A percentile compares a stretch with the other conserved stretches of the same genome.
These are phyloP conservation scores for Pterostichus madidus DNA, from an alignment of 2,888 invertebrate species.

Conservation along the genomic window DNA sequence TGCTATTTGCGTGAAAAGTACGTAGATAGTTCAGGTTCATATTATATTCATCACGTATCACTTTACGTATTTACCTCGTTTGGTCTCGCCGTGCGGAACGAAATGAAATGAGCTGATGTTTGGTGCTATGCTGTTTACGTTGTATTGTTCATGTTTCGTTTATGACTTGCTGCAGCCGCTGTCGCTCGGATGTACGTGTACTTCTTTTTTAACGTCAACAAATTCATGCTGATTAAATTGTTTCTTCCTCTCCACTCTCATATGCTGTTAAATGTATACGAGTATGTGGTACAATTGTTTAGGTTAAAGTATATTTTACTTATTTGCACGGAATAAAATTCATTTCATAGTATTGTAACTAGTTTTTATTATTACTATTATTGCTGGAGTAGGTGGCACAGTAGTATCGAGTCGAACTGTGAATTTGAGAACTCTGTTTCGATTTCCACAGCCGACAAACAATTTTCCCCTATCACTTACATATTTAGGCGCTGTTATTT, in stretches of 20 bases:
- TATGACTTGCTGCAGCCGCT: conserved; percentile 18
- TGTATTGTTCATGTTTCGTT: conserved; percentile 18
- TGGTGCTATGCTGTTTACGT: neutral
- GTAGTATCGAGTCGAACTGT: too few species aligned
- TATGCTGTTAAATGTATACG: conserved; percentile 5
- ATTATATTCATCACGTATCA: too few species aligned
- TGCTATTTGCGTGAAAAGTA: too few species aligned
- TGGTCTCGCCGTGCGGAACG: neutral
- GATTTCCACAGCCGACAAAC: too few species aligned
- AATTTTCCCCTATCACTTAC: too few species aligned
- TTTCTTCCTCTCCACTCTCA: conserved; percentile 30
- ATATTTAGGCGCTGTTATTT: too few species aligned
- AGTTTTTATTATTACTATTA: too few species aligned
- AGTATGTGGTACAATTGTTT: conserved; percentile 2
- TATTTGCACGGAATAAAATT: conserved; percentile 4
- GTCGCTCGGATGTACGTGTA: neutral
- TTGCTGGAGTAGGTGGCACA: too few species aligned
- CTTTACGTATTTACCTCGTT: too few species aligned
- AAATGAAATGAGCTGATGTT: conserved; percentile 12
- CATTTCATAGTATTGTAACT: neutral
- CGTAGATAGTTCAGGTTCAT: too few species aligned
- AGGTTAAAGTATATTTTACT: neutral
- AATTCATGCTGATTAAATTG: conserved; percentile 43
- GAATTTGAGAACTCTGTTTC: too few species aligned
- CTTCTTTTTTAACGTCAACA: conserved; percentile 32